These are phyloP conservation scores for Limnodromus scolopaceus DNA, from an alignment of 2,797 vertebrate genomes.

Conservation along the genomic window DNA sequence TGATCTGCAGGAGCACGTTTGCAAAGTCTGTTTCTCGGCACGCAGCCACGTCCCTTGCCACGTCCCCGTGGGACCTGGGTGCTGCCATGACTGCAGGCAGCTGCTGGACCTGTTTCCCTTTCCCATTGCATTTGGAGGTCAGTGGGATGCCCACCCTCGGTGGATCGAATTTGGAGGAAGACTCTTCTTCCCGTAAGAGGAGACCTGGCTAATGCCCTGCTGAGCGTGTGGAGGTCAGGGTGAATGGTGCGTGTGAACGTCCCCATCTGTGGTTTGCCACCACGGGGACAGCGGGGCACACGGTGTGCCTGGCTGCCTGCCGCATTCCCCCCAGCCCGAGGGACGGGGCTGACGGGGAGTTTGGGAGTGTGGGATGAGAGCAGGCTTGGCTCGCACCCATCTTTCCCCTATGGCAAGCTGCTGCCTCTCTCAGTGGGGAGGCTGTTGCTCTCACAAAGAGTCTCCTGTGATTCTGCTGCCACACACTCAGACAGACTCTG, in stretches of 20 bases:
- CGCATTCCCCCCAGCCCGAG: rapidly evolving
- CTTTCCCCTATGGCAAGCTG: not conserved
- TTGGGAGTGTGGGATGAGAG: not conserved
- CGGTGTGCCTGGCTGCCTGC: not conserved
- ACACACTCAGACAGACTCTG: rapidly evolving
- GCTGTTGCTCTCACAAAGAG: constrained; percentile 28
- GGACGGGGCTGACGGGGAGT: rapidly evolving
- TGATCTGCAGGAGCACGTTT: not conserved
- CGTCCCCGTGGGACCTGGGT: rapidly evolving
- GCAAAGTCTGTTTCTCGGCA: not conserved
- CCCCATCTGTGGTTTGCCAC: rapidly evolving
- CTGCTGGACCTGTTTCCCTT: not conserved
- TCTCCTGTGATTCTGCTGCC: not conserved
- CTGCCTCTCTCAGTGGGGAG: not conserved
- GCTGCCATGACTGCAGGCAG: rapidly evolving
- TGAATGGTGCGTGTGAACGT: rapidly evolving
- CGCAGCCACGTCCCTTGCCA: rapidly evolving
- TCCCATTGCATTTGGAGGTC: not conserved
- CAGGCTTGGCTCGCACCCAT: not conserved
- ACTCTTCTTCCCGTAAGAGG: not conserved
- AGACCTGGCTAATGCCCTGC: not conserved
- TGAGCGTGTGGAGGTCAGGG: rapidly evolving
- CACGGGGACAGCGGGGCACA: rapidly evolving
- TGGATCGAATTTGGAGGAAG: not conserved
- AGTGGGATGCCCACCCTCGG: not conserved